phyloP scores from a whole-genome alignment of 2,888 invertebrate species.

The Cyclophora punctaria region DNA sequence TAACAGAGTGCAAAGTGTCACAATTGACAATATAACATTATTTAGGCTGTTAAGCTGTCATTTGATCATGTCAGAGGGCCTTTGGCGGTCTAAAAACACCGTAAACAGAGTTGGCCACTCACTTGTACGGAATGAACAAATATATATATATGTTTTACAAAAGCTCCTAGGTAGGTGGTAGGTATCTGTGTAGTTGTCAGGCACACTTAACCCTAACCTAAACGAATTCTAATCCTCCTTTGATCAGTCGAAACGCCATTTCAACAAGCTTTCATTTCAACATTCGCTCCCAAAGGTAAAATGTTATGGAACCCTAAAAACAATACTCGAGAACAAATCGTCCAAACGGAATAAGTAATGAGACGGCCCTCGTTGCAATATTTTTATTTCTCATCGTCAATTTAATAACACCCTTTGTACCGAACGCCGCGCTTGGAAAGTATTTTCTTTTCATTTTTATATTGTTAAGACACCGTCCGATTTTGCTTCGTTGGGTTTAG shows the following conservation, averaged over 20 bases:
- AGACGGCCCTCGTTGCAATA: slow-evolving; percentile 37
- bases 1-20: too few species aligned
- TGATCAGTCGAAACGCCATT: neutral
- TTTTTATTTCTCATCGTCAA: slow-evolving; percentile 48
- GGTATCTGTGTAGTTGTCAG: neutral
- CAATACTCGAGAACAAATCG: slow-evolving; percentile 38
- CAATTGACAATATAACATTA: too few species aligned
- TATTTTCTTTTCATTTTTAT: slow-evolving; percentile 21
- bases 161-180: neutral
- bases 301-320: slow-evolving; percentile 17
- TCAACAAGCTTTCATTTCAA: neutral
- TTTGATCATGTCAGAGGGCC: too few species aligned
- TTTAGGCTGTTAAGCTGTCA: too few species aligned
- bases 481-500: neutral
- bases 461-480: slow-evolving; percentile 1
- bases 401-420: slow-evolving; percentile 45
- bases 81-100: too few species aligned
- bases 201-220: too few species aligned
- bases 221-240: neutral
- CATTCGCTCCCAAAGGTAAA: neutral
- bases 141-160: neutral
- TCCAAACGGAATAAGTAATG: slow-evolving; percentile 63
- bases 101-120: too few species aligned
- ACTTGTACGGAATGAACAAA: neutral
- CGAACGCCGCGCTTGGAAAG: slow-evolving; percentile 15